Conservation (phyloP, 2,113 vertebrate species). For the Phalacrocorax aristotelis region DNA sequence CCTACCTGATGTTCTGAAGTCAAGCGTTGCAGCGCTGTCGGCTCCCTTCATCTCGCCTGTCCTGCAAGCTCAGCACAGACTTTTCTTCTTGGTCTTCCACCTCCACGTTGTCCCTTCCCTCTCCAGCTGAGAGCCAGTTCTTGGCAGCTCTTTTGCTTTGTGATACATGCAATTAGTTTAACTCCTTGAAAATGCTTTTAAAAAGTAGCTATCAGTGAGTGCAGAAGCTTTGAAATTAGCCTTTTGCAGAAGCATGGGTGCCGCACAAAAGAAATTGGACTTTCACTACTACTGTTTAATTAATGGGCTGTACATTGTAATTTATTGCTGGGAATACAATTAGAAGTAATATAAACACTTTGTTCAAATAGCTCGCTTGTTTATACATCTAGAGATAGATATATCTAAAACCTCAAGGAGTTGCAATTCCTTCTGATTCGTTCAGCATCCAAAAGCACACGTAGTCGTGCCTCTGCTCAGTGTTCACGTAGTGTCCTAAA, state of each 20-base stretch:
- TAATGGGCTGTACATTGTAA: slow-evolving; percentile 5
- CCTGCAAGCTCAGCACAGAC: not conserved
- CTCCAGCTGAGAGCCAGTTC: not conserved
- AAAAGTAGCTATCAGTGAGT: not conserved
- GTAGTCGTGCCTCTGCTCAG: not conserved
- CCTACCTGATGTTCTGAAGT: not conserved
- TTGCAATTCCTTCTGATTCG: not conserved
- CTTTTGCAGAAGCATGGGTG: not conserved
- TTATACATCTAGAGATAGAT: not conserved
- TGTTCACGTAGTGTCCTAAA: not conserved
- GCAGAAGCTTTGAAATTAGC: slow-evolving; percentile 14
- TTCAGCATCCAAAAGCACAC: not conserved
- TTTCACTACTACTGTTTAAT: not conserved
- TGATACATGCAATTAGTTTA: not conserved
- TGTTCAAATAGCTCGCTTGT: not conserved
- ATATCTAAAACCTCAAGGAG: not conserved
- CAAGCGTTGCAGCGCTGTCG: not conserved
- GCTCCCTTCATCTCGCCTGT: not conserved
- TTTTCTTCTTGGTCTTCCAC: not conserved
- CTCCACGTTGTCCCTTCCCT: not conserved
- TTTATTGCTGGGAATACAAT: not conserved
- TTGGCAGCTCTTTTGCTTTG: slow-evolving; percentile 19
- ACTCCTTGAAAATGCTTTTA: not conserved
- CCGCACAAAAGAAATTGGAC: not conserved
- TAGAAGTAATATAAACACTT: not conserved